Percentiles rank a stretch among this genome's conserved stretches.
These are phyloP conservation scores for Liodrosophila aerea DNA, from an alignment of 2,888 invertebrate species.

Conservation along the genomic window DNA sequence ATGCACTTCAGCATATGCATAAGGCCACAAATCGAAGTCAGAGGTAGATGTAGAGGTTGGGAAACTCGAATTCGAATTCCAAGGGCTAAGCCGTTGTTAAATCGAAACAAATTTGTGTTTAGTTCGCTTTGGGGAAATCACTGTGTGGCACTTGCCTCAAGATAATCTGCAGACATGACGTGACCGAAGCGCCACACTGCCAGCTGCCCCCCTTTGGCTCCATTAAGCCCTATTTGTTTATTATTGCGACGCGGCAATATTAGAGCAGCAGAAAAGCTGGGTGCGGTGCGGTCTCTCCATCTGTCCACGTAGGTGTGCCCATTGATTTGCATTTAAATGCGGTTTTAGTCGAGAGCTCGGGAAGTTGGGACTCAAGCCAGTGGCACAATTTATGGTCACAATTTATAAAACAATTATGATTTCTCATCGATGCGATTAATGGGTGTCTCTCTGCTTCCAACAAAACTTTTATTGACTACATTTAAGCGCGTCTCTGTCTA, in stretches of 20 bases:
- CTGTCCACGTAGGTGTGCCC: slow-evolving; percentile 51
- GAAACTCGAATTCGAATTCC: slow-evolving; percentile 21
- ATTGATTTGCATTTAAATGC: slow-evolving; percentile 70
- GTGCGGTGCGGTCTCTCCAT: slow-evolving; percentile 52
- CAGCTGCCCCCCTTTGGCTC: neutral
- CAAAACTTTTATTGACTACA: slow-evolving; percentile 58
- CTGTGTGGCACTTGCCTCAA: slow-evolving; percentile 54
- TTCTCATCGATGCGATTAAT: slow-evolving; percentile 43
- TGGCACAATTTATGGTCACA: slow-evolving; percentile 66
- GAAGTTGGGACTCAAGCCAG: slow-evolving; percentile 11
- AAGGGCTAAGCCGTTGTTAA: slow-evolving; percentile 48
- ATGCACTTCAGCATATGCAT: slow-evolving; percentile 49
- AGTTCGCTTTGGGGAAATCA: slow-evolving; percentile 51
- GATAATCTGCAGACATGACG: slow-evolving; percentile 62
- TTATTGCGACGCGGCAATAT: slow-evolving; percentile 57
- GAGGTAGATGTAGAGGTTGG: slow-evolving; percentile 14
- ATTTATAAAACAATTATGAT: slow-evolving; percentile 75
- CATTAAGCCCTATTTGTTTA: slow-evolving; percentile 48
- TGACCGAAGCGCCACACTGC: slow-evolving; percentile 33
- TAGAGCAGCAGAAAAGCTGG: slow-evolving; percentile 34
- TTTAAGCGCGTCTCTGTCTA: slow-evolving; percentile 31
- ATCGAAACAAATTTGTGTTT: slow-evolving; percentile 61
- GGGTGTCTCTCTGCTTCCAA: slow-evolving; percentile 21
- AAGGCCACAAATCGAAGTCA: slow-evolving; percentile 13
- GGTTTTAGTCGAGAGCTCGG: slow-evolving; percentile 4